Percentiles rank a stretch among this genome's conserved stretches.
Evolutionary conservation across 2,797 vertebrate species (phyloP).

Genomic region (Ctenopoma multispine): DNA sequence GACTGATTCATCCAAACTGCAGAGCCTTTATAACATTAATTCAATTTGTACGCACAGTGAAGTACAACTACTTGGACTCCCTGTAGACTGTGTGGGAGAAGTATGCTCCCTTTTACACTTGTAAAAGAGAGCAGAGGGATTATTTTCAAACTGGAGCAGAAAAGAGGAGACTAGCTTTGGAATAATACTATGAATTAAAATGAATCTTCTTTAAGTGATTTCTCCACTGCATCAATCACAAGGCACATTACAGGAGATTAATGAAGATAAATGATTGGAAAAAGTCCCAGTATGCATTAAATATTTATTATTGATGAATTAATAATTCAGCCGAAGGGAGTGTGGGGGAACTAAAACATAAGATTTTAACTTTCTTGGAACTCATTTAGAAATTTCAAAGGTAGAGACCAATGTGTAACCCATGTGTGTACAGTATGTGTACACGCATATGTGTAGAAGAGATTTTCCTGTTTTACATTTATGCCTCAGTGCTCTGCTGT

Average conservation of each 20-base stretch:
- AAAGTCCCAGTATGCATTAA: conserved; percentile 25
- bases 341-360: conserved; percentile 5
- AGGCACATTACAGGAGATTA: conserved; percentile 34
- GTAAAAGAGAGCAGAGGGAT: conserved; percentile 23
- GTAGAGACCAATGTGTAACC: background rate
- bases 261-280: conserved; percentile 35
- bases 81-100: conserved; percentile 18
- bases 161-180: conserved; percentile 9
- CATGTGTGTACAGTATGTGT: conserved; percentile 9
- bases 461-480: conserved; percentile 17
- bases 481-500: conserved; percentile 12
- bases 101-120: conserved; percentile 17
- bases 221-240: conserved; percentile 24
- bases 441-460: conserved; percentile 22
- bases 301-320: conserved; percentile 52
- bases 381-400: conserved; percentile 16
- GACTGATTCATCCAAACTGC: conserved; percentile 26
- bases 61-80: conserved; percentile 38
- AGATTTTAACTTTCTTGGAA: conserved; percentile 26
- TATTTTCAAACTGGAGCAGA: conserved; percentile 33
- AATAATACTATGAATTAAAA: conserved; percentile 28
- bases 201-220: background rate
- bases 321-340: conserved; percentile 37
- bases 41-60: conserved; percentile 46
- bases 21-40: conserved; percentile 37